A percentile compares a stretch with the other conserved stretches of the same genome.
Evolutionary conservation across 2,797 vertebrate species (phyloP).

Genomic region (Pterois miles): DNA sequence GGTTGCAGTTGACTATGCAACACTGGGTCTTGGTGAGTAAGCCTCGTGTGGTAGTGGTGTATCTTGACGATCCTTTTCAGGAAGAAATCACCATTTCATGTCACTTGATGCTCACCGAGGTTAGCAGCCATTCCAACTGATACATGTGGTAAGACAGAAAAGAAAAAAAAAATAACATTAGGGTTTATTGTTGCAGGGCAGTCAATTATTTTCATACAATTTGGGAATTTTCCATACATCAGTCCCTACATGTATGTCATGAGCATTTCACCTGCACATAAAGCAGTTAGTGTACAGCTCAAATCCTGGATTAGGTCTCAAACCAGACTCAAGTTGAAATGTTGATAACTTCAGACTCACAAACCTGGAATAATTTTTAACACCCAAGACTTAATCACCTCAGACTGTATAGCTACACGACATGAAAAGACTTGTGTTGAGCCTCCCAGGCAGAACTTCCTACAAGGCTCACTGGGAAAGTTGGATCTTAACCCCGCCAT

Average conservation of each 20-base stretch:
- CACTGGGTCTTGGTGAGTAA: constrained; percentile 28
- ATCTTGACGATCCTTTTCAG: constrained; percentile 13
- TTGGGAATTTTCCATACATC: neutral
- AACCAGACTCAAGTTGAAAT: neutral
- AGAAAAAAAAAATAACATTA: neutral
- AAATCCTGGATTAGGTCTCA: neutral
- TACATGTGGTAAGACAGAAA: constrained; percentile 3
- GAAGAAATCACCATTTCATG: constrained; percentile 17
- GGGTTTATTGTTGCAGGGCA: neutral
- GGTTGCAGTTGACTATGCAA: constrained; percentile 41
- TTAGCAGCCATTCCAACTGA: constrained; percentile 10
- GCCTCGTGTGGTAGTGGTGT: neutral
- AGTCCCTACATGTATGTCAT: neutral
- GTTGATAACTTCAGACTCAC: neutral
- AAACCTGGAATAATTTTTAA: neutral
- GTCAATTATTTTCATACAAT: neutral
- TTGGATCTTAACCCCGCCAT: neutral
- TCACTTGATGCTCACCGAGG: neutral
- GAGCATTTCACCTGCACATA: neutral
- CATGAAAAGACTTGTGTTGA: neutral
- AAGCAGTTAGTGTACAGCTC: neutral
- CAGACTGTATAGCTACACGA: neutral
- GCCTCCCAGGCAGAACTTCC: neutral
- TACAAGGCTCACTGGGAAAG: neutral
- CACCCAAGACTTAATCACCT: neutral